Evolutionary conservation across 1,140 invertebrate genomes (phyloP), one percentile per base, ranked within the genome.

Genomic region (Rhynchophorus ferrugineus): DNA sequence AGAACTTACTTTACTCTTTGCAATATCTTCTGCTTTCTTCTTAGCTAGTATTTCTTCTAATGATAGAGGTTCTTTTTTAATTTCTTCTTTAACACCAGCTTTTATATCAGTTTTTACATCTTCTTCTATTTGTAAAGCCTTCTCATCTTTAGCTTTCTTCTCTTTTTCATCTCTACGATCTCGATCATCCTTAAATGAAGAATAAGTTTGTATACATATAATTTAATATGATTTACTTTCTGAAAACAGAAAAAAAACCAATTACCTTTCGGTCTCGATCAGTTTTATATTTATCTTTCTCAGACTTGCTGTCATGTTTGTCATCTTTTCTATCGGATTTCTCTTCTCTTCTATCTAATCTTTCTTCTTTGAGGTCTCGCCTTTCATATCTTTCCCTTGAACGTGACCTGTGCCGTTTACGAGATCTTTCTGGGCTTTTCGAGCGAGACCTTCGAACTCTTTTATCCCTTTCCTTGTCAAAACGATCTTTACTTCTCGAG

Each of bases 1-100:
- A 29, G 11, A 3, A 53, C 38, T 54, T 64, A 79, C 77, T 64
- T 95, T 95, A 49, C 87, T 86, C 35, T 86, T 82, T 17, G 89
- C 89, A 60, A 88, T 87, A 71, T 98, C 94, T 69, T 97, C 94
- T 2, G 91, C 90, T 69, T 98, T 95, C 65, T 97, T 97, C 67
- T 96, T 97, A 0, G 91, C 85, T 14, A 99, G 70, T 22, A 99
- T 67, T 71, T 99, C 95, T 71, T 99, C 96, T 16, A 99, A 74
- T 35, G 95, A 98, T 3, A 98, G 72, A 0, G 96, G 96, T 68
- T 95, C 93, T 51, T 82, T 85, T 69, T 90, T 92, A 0, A 69
- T 56, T 29, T 29, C 24, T 11, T 29, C 24, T 29, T 29, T 29
- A 29, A 29, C 24, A 6, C 11, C 5, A 24, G 64, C 60, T 57